Evolutionary conservation across 2,113 vertebrate species (phyloP).

Genomic region (Boulengeromyrus knoepffleri): DNA sequence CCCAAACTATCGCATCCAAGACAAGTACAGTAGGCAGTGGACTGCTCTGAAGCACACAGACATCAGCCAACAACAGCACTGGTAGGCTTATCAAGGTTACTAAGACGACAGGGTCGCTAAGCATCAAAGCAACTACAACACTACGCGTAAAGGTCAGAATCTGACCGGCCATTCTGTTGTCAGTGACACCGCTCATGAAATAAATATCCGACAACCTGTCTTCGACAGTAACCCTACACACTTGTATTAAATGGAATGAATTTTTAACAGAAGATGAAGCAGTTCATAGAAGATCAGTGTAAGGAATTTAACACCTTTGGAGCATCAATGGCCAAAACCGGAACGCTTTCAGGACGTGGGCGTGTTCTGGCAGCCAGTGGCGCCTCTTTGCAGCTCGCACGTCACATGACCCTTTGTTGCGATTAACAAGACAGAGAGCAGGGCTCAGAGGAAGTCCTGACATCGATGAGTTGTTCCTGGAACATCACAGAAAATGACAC

Average conservation of each 20-base stretch:
- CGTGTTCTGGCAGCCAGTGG: background rate
- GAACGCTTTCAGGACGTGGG: background rate
- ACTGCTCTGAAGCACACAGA: background rate
- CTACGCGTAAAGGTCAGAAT: background rate
- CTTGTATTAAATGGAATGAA: constrained; percentile 3
- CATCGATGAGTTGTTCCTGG: background rate
- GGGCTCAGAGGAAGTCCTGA: background rate
- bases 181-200: background rate
- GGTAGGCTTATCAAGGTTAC: background rate
- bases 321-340: background rate
- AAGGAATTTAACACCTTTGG: constrained; percentile 1
- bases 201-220: background rate
- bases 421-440: background rate
- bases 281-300: background rate
- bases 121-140: background rate
- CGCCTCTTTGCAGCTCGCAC: background rate
- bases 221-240: background rate
- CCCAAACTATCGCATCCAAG: background rate
- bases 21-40: background rate
- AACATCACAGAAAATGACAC: background rate
- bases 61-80: background rate
- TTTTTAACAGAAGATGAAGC: constrained; percentile 1
- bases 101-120: background rate
- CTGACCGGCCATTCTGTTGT: background rate
- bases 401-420: constrained; percentile 1